Evolutionary conservation across 2,888 invertebrate species (phyloP), one percentile per base, ranked within the genome.

Genomic region (Meganola albula): DNA sequence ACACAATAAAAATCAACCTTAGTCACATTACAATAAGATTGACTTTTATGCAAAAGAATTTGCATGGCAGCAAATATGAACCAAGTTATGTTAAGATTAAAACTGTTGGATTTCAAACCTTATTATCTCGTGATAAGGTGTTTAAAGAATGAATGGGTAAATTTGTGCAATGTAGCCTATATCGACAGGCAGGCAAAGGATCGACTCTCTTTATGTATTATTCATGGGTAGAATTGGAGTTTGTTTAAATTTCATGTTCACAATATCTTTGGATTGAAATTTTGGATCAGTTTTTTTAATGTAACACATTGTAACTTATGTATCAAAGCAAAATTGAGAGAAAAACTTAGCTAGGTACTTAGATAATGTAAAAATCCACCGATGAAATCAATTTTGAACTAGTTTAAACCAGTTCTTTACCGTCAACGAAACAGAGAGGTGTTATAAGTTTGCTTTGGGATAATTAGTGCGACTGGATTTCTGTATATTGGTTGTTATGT

Each of bases 201-300:
- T 64, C 61, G 59, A 52, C 51, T 49, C 46, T 41, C 42, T 48
- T 51, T 54, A 78, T 77, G 74, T 68, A 62, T 77, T 77, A 77
- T 78, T 77, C 78, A 78, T 73, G 53, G 55, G 42, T 46, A 47
- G 67, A 74, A 69, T 67, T 67, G 70, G 68, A 74, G 74, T 77
- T 75, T 75, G 76, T 77, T 74, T 72, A 75, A 76, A 76, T 75
- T 74, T 77, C 72, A 75, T 74, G 73, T 67, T 5, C 20, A 61
- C 58, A 59, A 61, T 68, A 65, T 66, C 60, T 69, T 64, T 48
- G 53, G 59, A 68, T 70, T 69, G 69, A 67, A 67, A 67, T 61
- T 63, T 58, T 55, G 58, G n/a, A n/a, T n/a, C n/a, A n/a, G n/a
- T n/a, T n/a, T n/a, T n/a, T n/a, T n/a, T 14, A 5, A 8, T 4